Evolutionary conservation across 64 coral and sea anemone genomes (phyloP).

Genomic region (Dendrophyllia cribrosa): DNA sequence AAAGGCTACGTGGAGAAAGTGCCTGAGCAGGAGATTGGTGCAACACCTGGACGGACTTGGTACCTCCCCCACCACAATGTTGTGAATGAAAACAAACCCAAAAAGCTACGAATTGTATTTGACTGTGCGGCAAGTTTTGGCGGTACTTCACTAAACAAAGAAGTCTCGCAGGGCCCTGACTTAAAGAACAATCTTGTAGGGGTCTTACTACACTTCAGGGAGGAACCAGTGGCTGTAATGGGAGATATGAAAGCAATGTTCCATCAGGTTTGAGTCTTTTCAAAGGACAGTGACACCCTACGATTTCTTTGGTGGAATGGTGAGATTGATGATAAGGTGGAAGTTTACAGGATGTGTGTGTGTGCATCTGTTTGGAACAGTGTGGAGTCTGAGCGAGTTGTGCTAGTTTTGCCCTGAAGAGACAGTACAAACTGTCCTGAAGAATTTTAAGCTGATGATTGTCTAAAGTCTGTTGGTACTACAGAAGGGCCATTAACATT

Average conservation of each 20-base stretch:
- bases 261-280: not conserved
- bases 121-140: constrained; percentile 15
- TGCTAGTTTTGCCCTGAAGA: constrained; percentile 19
- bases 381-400: constrained; percentile 17
- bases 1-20: constrained; percentile 41
- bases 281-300: constrained; percentile 1
- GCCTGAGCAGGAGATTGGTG: not conserved
- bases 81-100: constrained; percentile 28
- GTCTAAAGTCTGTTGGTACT: constrained; percentile 26
- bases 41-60: not conserved
- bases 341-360: constrained; percentile 21
- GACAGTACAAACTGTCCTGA: not conserved
- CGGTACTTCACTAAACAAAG: constrained; percentile 24
- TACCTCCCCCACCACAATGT: constrained; percentile 32
- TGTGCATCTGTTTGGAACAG: not conserved
- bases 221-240: constrained; percentile 13
- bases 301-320: constrained; percentile 6
- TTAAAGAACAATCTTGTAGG: not conserved
- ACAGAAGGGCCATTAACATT: constrained; percentile 8
- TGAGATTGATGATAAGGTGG: constrained; percentile 13
- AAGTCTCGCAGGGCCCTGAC: constrained; percentile 25
- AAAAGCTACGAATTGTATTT: constrained; percentile 33
- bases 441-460: constrained; percentile 20
- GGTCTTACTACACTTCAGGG: not conserved
- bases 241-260: constrained; percentile 17